phyloP scores from a whole-genome alignment of 2,888 invertebrate species.

The Drosophila pseudotakahashii region DNA sequence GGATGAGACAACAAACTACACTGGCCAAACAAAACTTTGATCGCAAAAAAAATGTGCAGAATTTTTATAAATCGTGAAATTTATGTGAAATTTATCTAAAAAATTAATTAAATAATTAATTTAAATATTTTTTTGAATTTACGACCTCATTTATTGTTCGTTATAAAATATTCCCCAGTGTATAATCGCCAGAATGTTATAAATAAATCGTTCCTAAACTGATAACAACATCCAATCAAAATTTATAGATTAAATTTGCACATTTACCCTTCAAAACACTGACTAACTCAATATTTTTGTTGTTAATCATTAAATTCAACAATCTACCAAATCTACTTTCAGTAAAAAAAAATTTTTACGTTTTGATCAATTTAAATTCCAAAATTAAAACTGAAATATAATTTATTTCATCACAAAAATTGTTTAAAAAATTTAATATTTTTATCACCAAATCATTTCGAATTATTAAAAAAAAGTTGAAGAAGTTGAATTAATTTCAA shows the following conservation, averaged over 20 bases:
- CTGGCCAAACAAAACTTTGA: slow-evolving; percentile 26
- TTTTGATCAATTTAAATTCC: no score
- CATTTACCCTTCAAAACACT: slow-evolving; percentile 1
- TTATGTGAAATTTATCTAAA: no score
- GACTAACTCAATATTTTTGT: not conserved
- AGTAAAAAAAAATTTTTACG: no score
- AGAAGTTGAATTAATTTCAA: no score
- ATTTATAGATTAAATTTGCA: not conserved
- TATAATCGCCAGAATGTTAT: not conserved
- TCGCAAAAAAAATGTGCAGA: not conserved
- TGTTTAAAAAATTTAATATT: not conserved
- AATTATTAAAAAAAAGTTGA: not conserved
- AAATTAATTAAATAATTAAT: no score
- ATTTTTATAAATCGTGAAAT: not conserved
- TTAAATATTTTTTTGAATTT: no score
- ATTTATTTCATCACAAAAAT: no score
- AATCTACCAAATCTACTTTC: no score
- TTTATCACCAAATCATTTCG: not conserved
- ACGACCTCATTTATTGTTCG: no score
- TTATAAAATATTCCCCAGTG: not conserved
- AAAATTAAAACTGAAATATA: not conserved
- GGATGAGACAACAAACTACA: slow-evolving; percentile 19
- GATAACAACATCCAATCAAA: not conserved
- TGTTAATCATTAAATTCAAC: not conserved
- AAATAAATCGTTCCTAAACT: not conserved